Percentiles rank a stretch among this genome's conserved stretches.
Conservation (phyloP, 2,888 invertebrate genomes). For the Ophonus ardosiacus region DNA sequence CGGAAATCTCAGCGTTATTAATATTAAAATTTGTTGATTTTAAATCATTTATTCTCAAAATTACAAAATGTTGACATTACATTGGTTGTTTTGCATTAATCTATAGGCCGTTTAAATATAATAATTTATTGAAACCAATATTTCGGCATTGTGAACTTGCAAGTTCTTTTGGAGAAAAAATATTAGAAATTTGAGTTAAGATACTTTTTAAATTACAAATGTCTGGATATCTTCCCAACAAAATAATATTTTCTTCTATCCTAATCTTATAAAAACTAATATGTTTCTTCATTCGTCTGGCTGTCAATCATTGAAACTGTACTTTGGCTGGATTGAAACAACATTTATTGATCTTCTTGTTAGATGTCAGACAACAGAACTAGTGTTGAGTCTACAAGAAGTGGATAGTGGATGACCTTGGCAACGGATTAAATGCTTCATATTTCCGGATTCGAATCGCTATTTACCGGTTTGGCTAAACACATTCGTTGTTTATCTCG, state of each 20-base stretch:
- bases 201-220: too few species aligned
- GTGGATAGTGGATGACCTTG: conserved; percentile 42
- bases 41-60: too few species aligned
- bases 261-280: background rate
- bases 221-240: too few species aligned
- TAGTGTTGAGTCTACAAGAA: conserved; percentile 20
- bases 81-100: too few species aligned
- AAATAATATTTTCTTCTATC: background rate
- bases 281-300: background rate
- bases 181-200: too few species aligned
- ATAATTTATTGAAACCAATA: too few species aligned
- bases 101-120: too few species aligned
- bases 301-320: conserved; percentile 24
- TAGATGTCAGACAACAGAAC: conserved; percentile 10
- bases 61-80: too few species aligned
- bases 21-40: too few species aligned
- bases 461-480: conserved; percentile 40
- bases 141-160: too few species aligned
- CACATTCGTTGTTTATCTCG: conserved; percentile 43
- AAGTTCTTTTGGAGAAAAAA: too few species aligned
- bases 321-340: background rate
- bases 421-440: conserved; percentile 32
- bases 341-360: conserved; percentile 46
- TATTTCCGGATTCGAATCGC: conserved; percentile 46
- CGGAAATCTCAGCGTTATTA: too few species aligned